Evolutionary conservation across 2,888 invertebrate species (phyloP), one percentile per base, ranked within the genome.

Genomic region (Sarcophaga subvicina): DNA sequence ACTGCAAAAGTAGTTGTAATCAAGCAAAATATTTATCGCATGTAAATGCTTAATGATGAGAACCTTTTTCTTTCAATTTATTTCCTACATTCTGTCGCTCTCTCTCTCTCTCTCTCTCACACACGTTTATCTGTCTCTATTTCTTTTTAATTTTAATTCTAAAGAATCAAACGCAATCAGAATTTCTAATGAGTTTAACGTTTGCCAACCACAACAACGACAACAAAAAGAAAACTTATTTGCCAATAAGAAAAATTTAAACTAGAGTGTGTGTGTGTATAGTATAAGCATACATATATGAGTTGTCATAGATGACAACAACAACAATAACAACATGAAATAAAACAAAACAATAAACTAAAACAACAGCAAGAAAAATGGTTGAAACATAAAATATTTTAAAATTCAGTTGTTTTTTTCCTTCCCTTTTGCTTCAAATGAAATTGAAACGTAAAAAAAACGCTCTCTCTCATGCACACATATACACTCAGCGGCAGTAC

Each of bases 1-100:
- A 79, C 66, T 82, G 47, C 14, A 75, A 54, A 79, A 82, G 54
- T 79, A 82, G 81, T 82, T 82, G 60, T 79, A 85, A 82, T 79
- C 59, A 75, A 66, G 70, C 75, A 78, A 85, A 85, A 85, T 85
- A 82, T 85, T 81, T 82, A 67, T 85, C 63, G 64, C 70, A 67
- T 79, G 82, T 79, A 70, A 54, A 77, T 77, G 64, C 47, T 72
- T 66, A 76, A 79, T 76, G 66, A 79, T 71, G 75, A 79, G 66
- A 71, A 27, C 64, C 54, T 75, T 75, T 75, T 49, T 14, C 20
- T 54, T 17, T 54, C 12, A 4, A 10, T 14, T 77, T 60, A 20
- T 59, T 79, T 37, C 10, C 37, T 37, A 10, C 8, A 10, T 10
- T 37, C 37, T 10, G 10, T 37, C 10, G 2, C 10, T 37, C 8